Evolutionary conservation across 37 sponge, comb jelly and placozoan species (phyloP), one percentile per base, ranked within the genome.

Genomic region (Cliona cf. orientalis): DNA sequence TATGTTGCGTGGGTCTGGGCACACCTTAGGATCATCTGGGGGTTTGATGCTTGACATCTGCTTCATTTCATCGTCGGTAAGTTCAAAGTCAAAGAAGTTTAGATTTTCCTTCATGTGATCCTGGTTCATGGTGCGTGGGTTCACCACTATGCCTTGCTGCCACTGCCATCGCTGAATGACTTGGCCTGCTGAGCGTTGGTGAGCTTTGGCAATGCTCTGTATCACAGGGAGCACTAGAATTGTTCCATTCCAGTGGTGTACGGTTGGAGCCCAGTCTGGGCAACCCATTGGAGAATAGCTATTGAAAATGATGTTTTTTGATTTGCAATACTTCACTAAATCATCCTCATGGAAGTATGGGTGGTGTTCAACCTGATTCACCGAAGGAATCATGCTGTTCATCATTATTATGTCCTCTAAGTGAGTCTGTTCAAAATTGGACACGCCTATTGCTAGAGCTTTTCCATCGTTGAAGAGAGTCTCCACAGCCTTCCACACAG

Each of bases 281-380:
- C 31, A 28, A 9, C 56, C 76, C 29, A 74, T 11, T 33, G 76
- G 76, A 14, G 76, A 7, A 26, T 74, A 74, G 60, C 59, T 26
- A 58, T 77, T 77, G 44, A 64, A 77, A 4, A 69, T 38, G 22
- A 77, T 77, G 38, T 60, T 22, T 40, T 77, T 56, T 7, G 39
- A 5, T 26, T 63, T 60, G 28, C 79, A 77, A 36, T 37, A 77
- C 45, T 7, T 32, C 6, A 77, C 62, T 11, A 77, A 40, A 14
- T 77, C 79, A 63, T 59, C 62, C 32, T 77, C 79, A 17, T 77
- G 62, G 33, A 29, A 77, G 66, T 77, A 77, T 19, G 79, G 79
- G 40, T 77, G 79, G 29, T 40, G 68, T 29, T 77, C 79, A 41
- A 77, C 65, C 31, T 77, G 79, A 64, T 77, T 77, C 26, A 77